phyloP scores from a whole-genome alignment of 2,797 vertebrate species.

The Amphiprion clarkii region DNA sequence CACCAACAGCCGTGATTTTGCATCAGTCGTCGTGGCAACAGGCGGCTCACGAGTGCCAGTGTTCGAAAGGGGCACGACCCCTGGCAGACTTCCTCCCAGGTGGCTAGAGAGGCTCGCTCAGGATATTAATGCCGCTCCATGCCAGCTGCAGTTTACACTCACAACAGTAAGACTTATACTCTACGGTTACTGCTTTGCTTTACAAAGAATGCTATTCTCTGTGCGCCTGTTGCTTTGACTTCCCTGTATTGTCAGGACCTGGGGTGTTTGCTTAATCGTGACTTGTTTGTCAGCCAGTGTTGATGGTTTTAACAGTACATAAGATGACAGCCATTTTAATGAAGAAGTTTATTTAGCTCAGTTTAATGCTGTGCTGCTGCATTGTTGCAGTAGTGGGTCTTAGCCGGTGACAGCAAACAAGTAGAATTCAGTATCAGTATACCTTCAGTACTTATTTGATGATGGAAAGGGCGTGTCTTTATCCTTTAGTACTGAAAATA shows the following conservation, averaged over 20 bases:
- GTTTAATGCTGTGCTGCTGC: background rate
- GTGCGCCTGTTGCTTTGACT: background rate
- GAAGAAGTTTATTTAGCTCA: too few relatives aligned
- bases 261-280: background rate
- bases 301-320: background rate
- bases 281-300: conserved; percentile 15
- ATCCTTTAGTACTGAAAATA: too few relatives aligned
- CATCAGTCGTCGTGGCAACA: conserved; percentile 51
- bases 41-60: conserved; percentile 47
- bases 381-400: too few relatives aligned
- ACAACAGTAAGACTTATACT: conserved; percentile 71
- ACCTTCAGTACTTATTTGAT: too few relatives aligned
- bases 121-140: conserved; percentile 78
- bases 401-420: too few relatives aligned
- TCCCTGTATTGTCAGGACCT: conserved; percentile 1
- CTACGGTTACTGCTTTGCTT: background rate
- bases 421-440: background rate
- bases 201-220: background rate
- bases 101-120: conserved; percentile 41
- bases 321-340: too few relatives aligned
- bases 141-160: conserved; percentile 64
- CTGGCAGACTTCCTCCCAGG: conserved; percentile 65
- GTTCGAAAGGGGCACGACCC: conserved; percentile 61
- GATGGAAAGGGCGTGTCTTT: too few relatives aligned
- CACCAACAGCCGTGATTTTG: conserved; percentile 4